These are phyloP conservation scores for Oscheius sp. DNA, from an alignment of 2,888 invertebrate genomes.

Conservation along the genomic window DNA sequence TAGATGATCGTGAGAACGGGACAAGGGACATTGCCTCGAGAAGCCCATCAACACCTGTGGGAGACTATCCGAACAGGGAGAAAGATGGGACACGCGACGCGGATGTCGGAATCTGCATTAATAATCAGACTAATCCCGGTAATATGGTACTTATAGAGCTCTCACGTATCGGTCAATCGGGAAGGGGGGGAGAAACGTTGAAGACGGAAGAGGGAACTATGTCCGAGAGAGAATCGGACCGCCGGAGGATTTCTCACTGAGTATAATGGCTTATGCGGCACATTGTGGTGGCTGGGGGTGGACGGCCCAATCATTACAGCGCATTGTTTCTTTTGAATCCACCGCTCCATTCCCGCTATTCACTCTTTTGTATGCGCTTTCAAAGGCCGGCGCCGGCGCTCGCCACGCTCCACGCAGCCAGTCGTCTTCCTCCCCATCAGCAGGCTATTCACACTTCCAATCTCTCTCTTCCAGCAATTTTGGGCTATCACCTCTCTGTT, in stretches of 20 bases:
- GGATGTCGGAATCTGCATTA: not conserved
- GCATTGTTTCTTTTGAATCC: conserved; percentile 64
- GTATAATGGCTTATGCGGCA: conserved; percentile 35
- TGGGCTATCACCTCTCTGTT: not conserved
- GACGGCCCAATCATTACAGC: conserved; percentile 59
- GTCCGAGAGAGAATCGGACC: not conserved
- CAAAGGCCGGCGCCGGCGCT: conserved; percentile 36
- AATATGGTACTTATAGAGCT: not conserved
- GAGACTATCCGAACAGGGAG: not conserved
- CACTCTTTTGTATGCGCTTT: conserved; percentile 60
- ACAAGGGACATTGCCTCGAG: not conserved
- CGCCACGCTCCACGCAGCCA: conserved; percentile 24
- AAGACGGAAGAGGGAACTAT: not conserved
- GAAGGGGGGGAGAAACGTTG: not conserved
- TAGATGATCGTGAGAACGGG: conserved; percentile 13
- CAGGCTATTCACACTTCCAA: not conserved
- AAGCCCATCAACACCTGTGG: not conserved
- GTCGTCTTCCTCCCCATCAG: conserved; percentile 10
- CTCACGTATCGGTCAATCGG: not conserved
- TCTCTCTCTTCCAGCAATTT: not conserved
- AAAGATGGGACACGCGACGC: not conserved
- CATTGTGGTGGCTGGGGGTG: conserved; percentile 37
- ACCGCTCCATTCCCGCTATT: conserved; percentile 60
- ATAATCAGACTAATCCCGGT: not conserved
- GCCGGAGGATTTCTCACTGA: conserved; percentile 9